Percentiles rank a stretch among this genome's conserved stretches.
Conservation (phyloP, 2,797 vertebrate species). For the Ctenopoma multispine region DNA sequence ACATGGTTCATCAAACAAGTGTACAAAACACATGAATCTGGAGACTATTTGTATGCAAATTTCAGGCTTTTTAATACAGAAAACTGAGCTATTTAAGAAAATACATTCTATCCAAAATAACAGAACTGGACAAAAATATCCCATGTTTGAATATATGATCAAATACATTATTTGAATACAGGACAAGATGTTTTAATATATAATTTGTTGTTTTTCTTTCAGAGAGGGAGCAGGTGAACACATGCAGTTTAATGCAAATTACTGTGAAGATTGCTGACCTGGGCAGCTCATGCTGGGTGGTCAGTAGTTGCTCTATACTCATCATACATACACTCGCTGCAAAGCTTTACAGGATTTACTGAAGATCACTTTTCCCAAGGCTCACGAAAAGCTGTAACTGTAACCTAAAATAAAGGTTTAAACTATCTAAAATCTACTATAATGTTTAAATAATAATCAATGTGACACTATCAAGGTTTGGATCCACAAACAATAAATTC, state of each 20-base stretch:
- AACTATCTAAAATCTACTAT: no score
- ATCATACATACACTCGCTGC: background rate
- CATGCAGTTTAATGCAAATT: slow-evolving; percentile 73
- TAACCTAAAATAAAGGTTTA: no score
- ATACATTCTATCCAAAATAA: background rate
- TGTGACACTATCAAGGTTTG: no score
- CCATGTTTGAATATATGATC: background rate
- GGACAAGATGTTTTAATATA: background rate
- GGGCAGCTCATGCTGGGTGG: slow-evolving; percentile 92
- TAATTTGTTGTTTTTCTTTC: slow-evolving; percentile 17
- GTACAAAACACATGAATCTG: slow-evolving; percentile 1
- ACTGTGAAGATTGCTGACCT: slow-evolving; percentile 91
- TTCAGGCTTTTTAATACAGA: background rate
- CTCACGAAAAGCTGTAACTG: no score
- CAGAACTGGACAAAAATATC: background rate
- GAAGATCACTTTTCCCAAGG: no score
- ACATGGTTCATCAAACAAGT: slow-evolving; percentile 7
- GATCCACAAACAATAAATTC: no score
- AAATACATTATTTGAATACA: background rate
- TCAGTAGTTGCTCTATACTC: slow-evolving; percentile 73
- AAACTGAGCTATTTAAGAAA: background rate
- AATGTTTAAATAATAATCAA: no score
- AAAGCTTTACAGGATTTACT: background rate
- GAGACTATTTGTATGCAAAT: background rate
- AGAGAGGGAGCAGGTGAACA: slow-evolving; percentile 42